These are phyloP conservation scores for Accipiter virgatus DNA, from an alignment of 2,113 vertebrate genomes.

Conservation along the genomic window DNA sequence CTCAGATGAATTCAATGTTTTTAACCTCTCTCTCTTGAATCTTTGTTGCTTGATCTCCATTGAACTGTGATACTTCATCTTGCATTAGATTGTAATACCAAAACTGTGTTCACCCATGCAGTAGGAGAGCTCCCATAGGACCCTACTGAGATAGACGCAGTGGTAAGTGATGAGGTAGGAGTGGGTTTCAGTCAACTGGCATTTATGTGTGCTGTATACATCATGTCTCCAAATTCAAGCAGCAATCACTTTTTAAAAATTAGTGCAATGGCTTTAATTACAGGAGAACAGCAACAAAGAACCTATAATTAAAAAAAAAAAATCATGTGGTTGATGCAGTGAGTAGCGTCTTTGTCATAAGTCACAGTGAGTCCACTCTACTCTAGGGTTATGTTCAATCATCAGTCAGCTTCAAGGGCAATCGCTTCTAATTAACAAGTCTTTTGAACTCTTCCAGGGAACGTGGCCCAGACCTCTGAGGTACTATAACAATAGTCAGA, in stretches of 20 bases:
- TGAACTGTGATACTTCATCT: slow-evolving; percentile 6
- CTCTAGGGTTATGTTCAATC: not conserved
- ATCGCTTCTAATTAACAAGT: slow-evolving; percentile 8
- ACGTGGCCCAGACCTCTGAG: not conserved
- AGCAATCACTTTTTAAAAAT: not conserved
- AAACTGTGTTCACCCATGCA: not conserved
- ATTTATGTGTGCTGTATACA: not conserved
- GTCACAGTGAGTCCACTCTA: not conserved
- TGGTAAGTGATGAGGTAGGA: not conserved
- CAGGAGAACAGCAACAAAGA: not conserved
- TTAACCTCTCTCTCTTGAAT: not conserved
- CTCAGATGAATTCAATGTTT: not conserved
- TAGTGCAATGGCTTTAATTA: slow-evolving; percentile 27
- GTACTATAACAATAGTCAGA: not conserved
- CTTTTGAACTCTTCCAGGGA: slow-evolving; percentile 12
- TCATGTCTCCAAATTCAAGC: not conserved
- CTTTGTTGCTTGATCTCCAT: not conserved
- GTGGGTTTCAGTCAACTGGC: not conserved
- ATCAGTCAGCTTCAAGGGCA: slow-evolving; percentile 2
- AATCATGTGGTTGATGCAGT: not conserved
- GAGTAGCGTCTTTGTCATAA: not conserved
- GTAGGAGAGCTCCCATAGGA: not conserved
- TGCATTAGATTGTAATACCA: not conserved
- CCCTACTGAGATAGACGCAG: not conserved
- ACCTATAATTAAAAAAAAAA: not conserved